These are phyloP conservation scores for Aphaenogaster floridana DNA, from an alignment of 1,140 invertebrate species.

Conservation along the genomic window DNA sequence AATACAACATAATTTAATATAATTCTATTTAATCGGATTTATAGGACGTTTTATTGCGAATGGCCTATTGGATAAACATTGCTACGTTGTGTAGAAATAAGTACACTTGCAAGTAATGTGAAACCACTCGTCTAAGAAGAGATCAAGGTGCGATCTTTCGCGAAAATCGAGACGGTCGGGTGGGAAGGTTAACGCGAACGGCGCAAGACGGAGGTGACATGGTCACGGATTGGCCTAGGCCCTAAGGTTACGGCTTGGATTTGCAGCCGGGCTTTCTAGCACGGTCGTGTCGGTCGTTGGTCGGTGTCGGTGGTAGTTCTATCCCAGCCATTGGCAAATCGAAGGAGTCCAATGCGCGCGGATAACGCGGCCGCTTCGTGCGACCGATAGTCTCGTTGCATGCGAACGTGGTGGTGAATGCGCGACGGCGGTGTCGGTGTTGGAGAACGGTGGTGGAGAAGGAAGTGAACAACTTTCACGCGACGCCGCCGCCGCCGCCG, in stretches of 20 bases:
- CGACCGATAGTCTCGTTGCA: conserved; percentile 11
- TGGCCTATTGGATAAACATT: not conserved
- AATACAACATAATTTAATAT: not conserved
- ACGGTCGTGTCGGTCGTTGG: not conserved
- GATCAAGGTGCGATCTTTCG: conserved; percentile 19
- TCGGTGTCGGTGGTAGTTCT: conserved; percentile 17
- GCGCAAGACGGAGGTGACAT: conserved; percentile 58
- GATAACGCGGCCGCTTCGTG: conserved; percentile 37
- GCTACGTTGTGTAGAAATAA: not conserved
- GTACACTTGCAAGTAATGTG: not conserved
- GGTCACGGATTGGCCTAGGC: conserved; percentile 61
- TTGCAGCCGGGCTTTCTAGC: conserved; percentile 47
- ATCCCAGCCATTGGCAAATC: conserved; percentile 57
- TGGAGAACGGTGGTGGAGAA: not conserved
- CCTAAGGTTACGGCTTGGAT: conserved; percentile 52
- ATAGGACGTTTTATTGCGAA: not conserved
- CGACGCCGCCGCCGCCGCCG: conserved; percentile 26
- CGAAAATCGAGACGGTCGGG: conserved; percentile 46
- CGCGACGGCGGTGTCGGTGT: not conserved
- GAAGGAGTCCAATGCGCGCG: conserved; percentile 28
- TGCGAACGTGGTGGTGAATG: conserved; percentile 12
- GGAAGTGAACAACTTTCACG: conserved; percentile 63
- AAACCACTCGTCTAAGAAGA: not conserved
- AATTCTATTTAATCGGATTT: not conserved
- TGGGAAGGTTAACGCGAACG: conserved; percentile 49